Conservation (phyloP, 2,113 vertebrate genomes). For the Gambusia holbrooki region DNA sequence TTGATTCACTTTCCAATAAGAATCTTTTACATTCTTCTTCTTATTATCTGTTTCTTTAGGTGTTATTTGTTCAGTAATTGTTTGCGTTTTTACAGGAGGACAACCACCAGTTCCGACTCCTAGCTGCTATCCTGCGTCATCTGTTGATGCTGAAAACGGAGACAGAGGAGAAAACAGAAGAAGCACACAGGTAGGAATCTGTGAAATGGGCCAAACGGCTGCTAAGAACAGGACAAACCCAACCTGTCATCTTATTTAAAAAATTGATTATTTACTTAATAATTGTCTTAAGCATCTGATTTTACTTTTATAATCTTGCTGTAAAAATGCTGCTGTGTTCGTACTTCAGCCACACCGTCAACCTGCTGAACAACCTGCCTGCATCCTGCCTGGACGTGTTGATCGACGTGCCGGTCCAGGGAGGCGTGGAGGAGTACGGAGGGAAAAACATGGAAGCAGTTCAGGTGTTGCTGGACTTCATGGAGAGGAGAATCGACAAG, state of each 20-base stretch:
- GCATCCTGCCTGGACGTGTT: constrained; percentile 93
- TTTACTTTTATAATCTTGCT: too few relatives aligned
- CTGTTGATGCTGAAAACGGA: constrained; percentile 91
- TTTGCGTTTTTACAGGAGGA: constrained; percentile 81
- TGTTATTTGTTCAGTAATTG: not conserved
- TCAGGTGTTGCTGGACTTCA: constrained; percentile 90
- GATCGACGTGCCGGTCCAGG: constrained; percentile 86
- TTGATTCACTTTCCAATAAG: too few relatives aligned
- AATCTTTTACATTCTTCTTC: too few relatives aligned
- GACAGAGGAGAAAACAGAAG: constrained; percentile 95
- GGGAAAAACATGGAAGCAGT: constrained; percentile 92
- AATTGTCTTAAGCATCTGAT: too few relatives aligned
- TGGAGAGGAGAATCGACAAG: constrained; percentile 98
- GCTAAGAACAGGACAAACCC: too few relatives aligned
- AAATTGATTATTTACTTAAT: too few relatives aligned
- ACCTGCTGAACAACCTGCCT: constrained; percentile 96
- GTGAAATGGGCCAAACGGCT: not conserved
- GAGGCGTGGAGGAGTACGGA: constrained; percentile 82
- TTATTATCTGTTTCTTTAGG: too few relatives aligned
- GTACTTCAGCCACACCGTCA: constrained; percentile 90
- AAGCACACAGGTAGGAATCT: constrained; percentile 90
- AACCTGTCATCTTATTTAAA: too few relatives aligned
- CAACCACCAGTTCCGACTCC: constrained; percentile 90
- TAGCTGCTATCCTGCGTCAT: constrained; percentile 92
- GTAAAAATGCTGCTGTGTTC: constrained; percentile 16